These are phyloP conservation scores for Brachyopa scutellaris DNA, from an alignment of 2,888 invertebrate species.

Conservation along the genomic window DNA sequence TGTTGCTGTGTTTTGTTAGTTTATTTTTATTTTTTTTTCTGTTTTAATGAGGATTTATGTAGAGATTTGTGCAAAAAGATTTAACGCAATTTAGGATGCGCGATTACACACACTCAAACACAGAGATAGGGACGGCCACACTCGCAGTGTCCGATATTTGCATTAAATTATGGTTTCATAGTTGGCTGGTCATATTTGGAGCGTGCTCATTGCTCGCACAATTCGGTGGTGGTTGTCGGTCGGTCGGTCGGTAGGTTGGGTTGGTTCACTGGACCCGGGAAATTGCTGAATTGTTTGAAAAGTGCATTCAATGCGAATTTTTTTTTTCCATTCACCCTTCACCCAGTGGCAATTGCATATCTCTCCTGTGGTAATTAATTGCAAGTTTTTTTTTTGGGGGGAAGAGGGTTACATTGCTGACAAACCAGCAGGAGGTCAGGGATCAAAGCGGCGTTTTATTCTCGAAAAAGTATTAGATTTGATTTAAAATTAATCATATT, in stretches of 20 bases:
- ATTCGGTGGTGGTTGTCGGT: not conserved
- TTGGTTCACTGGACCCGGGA: slow-evolving; percentile 42
- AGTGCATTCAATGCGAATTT: slow-evolving; percentile 39
- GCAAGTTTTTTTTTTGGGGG: slow-evolving; percentile 1
- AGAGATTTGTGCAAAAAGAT: slow-evolving; percentile 26
- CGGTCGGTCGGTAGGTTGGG: not conserved
- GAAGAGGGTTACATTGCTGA: not conserved
- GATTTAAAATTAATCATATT: slow-evolving; percentile 15
- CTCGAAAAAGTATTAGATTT: not conserved
- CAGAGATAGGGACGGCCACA: not conserved
- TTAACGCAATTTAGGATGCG: slow-evolving; percentile 25
- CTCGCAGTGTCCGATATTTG: slow-evolving; percentile 42
- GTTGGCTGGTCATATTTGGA: slow-evolving; percentile 45
- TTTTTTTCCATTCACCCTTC: not conserved
- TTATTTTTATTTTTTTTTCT: not conserved
- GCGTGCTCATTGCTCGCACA: not conserved
- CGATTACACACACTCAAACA: slow-evolving; percentile 23
- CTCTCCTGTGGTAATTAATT: slow-evolving; percentile 25
- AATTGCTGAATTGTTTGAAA: slow-evolving; percentile 51
- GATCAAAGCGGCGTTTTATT: not conserved
- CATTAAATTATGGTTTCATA: slow-evolving; percentile 66
- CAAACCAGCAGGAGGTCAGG: not conserved
- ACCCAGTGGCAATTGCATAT: not conserved
- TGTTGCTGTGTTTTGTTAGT: slow-evolving; percentile 1
- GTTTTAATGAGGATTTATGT: slow-evolving; percentile 53